These are phyloP conservation scores for Arbacia lixula DNA, from an alignment of 53 echinoderm and acorn worm species.

Conservation along the genomic window DNA sequence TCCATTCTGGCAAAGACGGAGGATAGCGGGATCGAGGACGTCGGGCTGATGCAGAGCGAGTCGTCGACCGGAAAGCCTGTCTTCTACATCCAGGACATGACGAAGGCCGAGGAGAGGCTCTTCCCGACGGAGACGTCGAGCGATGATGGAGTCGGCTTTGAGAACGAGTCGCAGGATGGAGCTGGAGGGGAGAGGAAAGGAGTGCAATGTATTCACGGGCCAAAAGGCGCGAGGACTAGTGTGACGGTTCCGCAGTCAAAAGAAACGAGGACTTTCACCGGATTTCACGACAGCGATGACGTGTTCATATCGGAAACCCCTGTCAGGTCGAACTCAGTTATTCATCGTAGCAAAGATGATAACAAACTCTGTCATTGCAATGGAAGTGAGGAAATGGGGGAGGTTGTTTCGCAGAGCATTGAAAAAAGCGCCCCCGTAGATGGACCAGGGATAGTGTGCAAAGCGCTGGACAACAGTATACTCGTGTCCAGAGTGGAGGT, in stretches of 20 bases:
- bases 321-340: neutral
- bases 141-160: constrained; percentile 41
- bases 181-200: neutral
- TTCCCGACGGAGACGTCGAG: constrained; percentile 2
- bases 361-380: neutral
- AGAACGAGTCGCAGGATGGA: neutral
- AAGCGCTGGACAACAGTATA: constrained; percentile 33
- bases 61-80: neutral
- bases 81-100: constrained; percentile 19
- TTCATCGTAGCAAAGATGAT: no score
- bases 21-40: constrained; percentile 60
- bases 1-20: constrained; percentile 49
- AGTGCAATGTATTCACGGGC: constrained; percentile 11
- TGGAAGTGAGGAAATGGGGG: neutral
- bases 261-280: neutral
- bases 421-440: neutral
- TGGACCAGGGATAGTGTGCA: constrained; percentile 24
- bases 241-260: neutral
- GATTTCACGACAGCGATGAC: constrained; percentile 8
- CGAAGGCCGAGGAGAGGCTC: neutral
- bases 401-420: neutral
- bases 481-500: constrained; percentile 44
- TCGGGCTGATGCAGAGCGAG: neutral
- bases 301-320: neutral
- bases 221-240: neutral